Percentiles rank a stretch among this genome's conserved stretches.
These are phyloP conservation scores for Callorhinus ursinus DNA, from an alignment of 2,113 vertebrate genomes.

Conservation along the genomic window DNA sequence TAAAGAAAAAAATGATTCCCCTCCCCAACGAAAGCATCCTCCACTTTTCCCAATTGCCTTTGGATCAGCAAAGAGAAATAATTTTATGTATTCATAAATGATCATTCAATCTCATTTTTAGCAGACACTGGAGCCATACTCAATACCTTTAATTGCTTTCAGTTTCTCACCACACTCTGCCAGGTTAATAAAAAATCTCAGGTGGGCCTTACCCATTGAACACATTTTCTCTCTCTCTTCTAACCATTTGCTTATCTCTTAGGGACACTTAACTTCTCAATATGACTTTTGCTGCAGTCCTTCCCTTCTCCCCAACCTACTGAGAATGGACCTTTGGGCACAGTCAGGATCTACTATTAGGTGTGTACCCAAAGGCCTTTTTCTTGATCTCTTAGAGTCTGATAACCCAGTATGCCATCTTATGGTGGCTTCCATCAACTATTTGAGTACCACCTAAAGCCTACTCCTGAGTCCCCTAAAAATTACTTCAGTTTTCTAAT, in stretches of 20 bases:
- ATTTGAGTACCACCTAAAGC: neutral
- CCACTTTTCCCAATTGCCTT: neutral
- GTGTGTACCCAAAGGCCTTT: neutral
- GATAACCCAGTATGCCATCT: neutral
- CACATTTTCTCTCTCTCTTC: neutral
- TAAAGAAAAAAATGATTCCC: constrained; percentile 19
- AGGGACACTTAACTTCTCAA: constrained; percentile 15
- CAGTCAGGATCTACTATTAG: neutral
- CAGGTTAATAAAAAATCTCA: neutral
- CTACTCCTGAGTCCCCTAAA: neutral
- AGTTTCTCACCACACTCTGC: neutral
- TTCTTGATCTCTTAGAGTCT: neutral
- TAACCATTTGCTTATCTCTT: neutral
- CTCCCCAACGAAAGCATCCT: neutral
- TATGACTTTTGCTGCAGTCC: neutral
- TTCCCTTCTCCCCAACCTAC: neutral
- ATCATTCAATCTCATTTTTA: neutral
- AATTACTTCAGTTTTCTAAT: constrained; percentile 17
- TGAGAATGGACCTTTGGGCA: neutral
- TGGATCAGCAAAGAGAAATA: constrained; percentile 43
- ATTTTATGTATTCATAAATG: neutral
- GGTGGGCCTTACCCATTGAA: neutral
- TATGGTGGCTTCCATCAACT: neutral
- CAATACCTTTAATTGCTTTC: neutral
- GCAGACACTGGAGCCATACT: neutral